Evolutionary conservation across 2,888 invertebrate species (phyloP).

Genomic region (Itoplectis maculator): DNA sequence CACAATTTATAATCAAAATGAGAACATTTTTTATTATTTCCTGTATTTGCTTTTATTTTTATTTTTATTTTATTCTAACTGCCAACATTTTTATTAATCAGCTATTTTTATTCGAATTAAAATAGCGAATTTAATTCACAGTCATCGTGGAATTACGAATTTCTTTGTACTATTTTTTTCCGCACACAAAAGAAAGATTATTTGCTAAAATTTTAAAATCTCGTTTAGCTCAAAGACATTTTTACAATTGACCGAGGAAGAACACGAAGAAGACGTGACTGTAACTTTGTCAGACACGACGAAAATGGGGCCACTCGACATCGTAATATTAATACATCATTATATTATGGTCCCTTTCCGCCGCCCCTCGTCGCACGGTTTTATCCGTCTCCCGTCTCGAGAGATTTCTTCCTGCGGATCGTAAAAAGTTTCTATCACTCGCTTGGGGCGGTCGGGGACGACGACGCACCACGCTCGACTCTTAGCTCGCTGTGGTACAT

Average conservation of each 20-base stretch:
- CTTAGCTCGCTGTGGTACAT: background rate
- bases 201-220: background rate
- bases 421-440: slow-evolving; percentile 62
- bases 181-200: too few relatives aligned
- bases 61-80: too few relatives aligned
- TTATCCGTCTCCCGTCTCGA: slow-evolving; percentile 9
- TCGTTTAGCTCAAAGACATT: background rate
- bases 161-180: too few relatives aligned
- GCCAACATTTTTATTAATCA: too few relatives aligned
- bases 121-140: too few relatives aligned
- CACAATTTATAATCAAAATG: too few relatives aligned
- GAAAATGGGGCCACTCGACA: slow-evolving; percentile 2
- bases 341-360: slow-evolving; percentile 9
- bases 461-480: slow-evolving; percentile 48
- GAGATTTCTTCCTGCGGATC: slow-evolving; percentile 54
- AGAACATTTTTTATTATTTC: too few relatives aligned
- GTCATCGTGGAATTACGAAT: too few relatives aligned
- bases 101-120: too few relatives aligned
- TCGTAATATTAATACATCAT: slow-evolving; percentile 42
- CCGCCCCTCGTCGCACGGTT: background rate
- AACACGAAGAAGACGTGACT: background rate
- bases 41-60: too few relatives aligned
- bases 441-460: slow-evolving; percentile 15
- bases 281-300: background rate
- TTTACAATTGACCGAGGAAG: background rate